Evolutionary conservation across 1,140 invertebrate genomes (phyloP), one percentile per base, ranked within the genome.

Genomic region (Diprion similis): DNA sequence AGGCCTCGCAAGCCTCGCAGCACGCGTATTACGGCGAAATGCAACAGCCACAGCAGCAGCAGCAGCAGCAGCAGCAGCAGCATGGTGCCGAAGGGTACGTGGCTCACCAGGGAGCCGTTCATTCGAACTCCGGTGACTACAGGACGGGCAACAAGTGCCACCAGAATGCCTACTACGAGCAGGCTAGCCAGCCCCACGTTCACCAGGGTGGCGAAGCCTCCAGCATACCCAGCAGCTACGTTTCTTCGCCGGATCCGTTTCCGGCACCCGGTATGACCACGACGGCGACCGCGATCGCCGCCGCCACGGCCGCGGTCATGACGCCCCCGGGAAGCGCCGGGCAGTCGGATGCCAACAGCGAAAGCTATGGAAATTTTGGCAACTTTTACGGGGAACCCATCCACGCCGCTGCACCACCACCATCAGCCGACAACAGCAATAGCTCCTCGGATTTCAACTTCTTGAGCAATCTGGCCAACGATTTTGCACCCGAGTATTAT

Each of bases 371-470:
- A 73, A 92, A 91, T 24, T 93, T 91, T 80, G 92, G 92, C 72
- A 92, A 92, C 78, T 94, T 92, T 81, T 94, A 94, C 83, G 83
- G 82, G 18, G 89, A 89, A 18, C 78, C 85, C 7, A 81, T 85
- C n/a, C 90, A 92, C 74, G 88, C 88, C 8, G 87, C 90, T 17
- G 87, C 90, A 75, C 89, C 77, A 76, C 87, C 78, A 77, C 86
- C 77, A 76, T 90, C 83, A 86, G 92, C 87, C n/a, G 94, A 96
- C 77, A 95, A 95, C 85, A 95, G 94, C 77, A 96, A 96, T 82
- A 95, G 94, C 81, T 96, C 95, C 1, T 96, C 95, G 10, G 96
- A 97, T 82, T 97, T 97, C 84, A 96, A 97, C 85, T 97, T 97
- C 81, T 90, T 97, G 64, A 96, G 94, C 81, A 97, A 95, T 82